Base-by-base conservation (phyloP, 2,888 invertebrate genomes). In the Mamestra brassicae region DNA sequence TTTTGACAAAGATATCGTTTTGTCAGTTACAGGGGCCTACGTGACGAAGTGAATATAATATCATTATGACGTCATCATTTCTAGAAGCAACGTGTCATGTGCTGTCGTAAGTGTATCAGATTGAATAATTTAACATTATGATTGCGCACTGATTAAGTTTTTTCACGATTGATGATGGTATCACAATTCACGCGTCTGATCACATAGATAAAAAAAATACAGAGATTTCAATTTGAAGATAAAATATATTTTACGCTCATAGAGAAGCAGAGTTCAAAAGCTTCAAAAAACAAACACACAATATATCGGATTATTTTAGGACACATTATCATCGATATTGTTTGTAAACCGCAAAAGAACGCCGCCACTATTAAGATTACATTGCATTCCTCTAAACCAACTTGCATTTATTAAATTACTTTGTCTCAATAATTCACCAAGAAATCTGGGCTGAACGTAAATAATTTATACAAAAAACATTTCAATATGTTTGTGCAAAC, bases 401-500 rank as follows among this genome's bases (percentile, higher is more conserved):
- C 77, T 72, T 76, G 67, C 75, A 74, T 76, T 76, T 82, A 71
- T 72, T 69, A 69, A 73, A 82, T 57, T 73, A 73, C 54, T 74
- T 70, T 67, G 66, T 71, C 60, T 74, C 64, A 81, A 84, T 86
- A 83, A 79, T 79, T 86, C 73, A 83, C 50, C 17, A 45, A 68
- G 45, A 80, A 86, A 70, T 77, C 63, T 84, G 76, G 57, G 42
- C 66, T 72, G 52, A 85, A 81, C 70, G 80, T 83, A 86, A 83
- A 87, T 84, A 80, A 71, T 83, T 78, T 81, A 85, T 68, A 79
- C 76, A 74, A 77, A 85, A 81, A 81, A 76, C 60, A 71, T 64
- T 87, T 83, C 74, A 84, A 71, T 78, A 65, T 84, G 81, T 87
- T 81, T 83, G 65, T 74, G 45, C 76, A 77, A 83, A 87, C 76